Evolutionary conservation across 1,140 invertebrate species (phyloP).

Genomic region (Anoplophora glabripennis): DNA sequence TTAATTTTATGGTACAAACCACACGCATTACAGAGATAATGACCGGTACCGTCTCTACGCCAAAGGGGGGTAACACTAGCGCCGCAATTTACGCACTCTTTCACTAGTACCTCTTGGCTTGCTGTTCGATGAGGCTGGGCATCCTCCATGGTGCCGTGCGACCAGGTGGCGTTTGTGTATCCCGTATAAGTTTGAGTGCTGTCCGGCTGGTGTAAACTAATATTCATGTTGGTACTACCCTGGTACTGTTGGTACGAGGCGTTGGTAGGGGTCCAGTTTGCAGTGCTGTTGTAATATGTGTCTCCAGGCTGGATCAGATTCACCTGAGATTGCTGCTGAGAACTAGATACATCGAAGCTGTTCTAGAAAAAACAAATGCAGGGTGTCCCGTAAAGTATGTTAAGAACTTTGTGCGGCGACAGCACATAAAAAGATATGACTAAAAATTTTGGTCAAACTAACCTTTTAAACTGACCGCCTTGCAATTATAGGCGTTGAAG

Average conservation of each 20-base stretch:
- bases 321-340: conserved; percentile 2
- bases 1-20: conserved; percentile 81
- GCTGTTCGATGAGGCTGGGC: conserved; percentile 12
- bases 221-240: conserved; percentile 13
- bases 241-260: conserved; percentile 27
- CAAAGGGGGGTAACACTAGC: conserved; percentile 81
- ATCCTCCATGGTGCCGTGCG: conserved; percentile 11
- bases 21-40: conserved; percentile 90
- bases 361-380: background rate
- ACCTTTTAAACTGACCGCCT: too few species aligned
- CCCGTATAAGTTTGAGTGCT: conserved; percentile 19
- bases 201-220: conserved; percentile 27
- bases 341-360: conserved; percentile 1
- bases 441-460: too few species aligned
- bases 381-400: too few species aligned
- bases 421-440: too few species aligned
- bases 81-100: conserved; percentile 88
- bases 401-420: too few species aligned
- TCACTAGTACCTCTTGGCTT: conserved; percentile 57
- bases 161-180: conserved; percentile 25
- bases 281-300: conserved; percentile 15
- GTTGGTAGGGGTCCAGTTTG: conserved; percentile 7
- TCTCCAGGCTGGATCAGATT: conserved; percentile 11
- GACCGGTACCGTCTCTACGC: conserved; percentile 83
- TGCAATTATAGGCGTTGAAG: too few species aligned